These are phyloP conservation scores for Diphyllodes magnificus DNA, from an alignment of 2,113 vertebrate species.

Conservation along the genomic window DNA sequence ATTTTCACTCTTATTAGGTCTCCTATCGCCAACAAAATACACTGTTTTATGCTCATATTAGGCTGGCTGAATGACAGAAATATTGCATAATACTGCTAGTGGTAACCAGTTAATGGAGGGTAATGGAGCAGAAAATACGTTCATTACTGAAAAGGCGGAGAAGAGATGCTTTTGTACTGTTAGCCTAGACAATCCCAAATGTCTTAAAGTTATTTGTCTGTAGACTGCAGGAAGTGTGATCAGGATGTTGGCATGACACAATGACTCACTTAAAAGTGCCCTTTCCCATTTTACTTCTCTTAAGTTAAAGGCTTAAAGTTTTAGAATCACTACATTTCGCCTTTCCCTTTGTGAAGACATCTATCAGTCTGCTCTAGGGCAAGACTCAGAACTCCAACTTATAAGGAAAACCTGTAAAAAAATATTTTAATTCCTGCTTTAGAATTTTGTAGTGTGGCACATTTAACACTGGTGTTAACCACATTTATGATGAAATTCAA, in stretches of 20 bases:
- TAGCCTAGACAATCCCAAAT: not conserved
- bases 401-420: not conserved
- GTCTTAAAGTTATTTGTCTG: not conserved
- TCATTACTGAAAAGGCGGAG: slow-evolving; percentile 13
- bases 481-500: not conserved
- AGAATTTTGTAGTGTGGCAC: not conserved
- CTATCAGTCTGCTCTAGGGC: not conserved
- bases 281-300: not conserved
- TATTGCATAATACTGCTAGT: not conserved
- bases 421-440: not conserved
- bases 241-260: not conserved
- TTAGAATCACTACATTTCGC: not conserved
- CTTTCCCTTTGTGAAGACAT: not conserved
- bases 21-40: not conserved
- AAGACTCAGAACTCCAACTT: not conserved
- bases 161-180: not conserved
- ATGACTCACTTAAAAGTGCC: not conserved
- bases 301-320: not conserved
- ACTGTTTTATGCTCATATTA: not conserved
- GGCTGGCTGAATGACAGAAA: not conserved
- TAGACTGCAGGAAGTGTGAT: not conserved
- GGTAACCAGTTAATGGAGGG: not conserved
- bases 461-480: not conserved
- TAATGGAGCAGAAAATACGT: slow-evolving; percentile 35
- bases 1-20: not conserved